Conservation (phyloP, 1,140 invertebrate genomes). For the Drosophila teissieri region DNA sequence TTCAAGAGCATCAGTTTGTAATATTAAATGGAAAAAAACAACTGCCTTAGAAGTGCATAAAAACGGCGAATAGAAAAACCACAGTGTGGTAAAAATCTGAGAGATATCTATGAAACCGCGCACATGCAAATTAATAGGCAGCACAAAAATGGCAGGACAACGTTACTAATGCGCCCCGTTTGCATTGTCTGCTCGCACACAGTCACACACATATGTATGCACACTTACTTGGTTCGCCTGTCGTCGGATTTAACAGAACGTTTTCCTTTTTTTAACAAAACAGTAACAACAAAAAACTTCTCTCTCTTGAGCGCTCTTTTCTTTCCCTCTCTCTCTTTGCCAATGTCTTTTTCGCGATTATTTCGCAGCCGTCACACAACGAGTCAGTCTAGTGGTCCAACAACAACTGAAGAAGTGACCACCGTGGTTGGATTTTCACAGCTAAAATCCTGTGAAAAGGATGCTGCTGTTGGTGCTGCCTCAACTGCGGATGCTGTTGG, state of each 20-base stretch:
- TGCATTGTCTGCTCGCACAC: constrained; percentile 63
- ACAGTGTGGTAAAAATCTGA: not conserved
- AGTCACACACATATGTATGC: constrained; percentile 21
- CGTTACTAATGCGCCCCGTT: constrained; percentile 58
- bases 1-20: constrained; percentile 4
- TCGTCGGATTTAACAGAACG: constrained; percentile 45
- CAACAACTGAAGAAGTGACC: constrained; percentile 82
- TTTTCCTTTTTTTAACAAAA: constrained; percentile 52
- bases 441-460: constrained; percentile 27
- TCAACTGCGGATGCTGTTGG: constrained; percentile 21
- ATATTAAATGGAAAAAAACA: constrained; percentile 2
- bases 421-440: constrained; percentile 45
- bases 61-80: constrained; percentile 11
- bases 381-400: constrained; percentile 75
- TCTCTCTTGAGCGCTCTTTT: not conserved
- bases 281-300: constrained; percentile 5
- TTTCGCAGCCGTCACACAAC: constrained; percentile 63
- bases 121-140: constrained; percentile 41
- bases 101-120: constrained; percentile 24
- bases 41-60: too few species aligned
- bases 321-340: constrained; percentile 1
- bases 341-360: constrained; percentile 17
- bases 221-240: constrained; percentile 35
- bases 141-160: constrained; percentile 40
- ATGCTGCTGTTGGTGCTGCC: constrained; percentile 40